Conservation (phyloP, 2,888 invertebrate species). For the Chymomyza procnemis region DNA sequence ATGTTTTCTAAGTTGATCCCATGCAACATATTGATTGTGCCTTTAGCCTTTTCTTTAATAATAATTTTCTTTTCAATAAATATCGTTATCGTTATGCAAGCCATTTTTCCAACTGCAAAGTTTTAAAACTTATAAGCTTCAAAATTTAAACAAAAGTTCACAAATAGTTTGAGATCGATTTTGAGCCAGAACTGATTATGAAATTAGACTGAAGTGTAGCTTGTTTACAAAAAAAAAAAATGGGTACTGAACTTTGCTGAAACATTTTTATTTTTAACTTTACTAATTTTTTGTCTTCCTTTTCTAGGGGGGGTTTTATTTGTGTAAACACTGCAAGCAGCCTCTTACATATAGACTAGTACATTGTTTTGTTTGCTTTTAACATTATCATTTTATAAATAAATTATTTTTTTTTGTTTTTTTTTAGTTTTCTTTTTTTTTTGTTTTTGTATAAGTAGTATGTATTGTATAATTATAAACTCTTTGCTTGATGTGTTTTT, state of each 20-base stretch:
- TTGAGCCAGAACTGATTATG: slow-evolving; percentile 2
- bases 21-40: slow-evolving; percentile 70
- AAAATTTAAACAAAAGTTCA: not conserved
- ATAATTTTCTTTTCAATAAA: slow-evolving; percentile 8
- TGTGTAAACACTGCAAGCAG: slow-evolving; percentile 38
- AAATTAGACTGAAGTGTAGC: not conserved
- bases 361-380: slow-evolving; percentile 50
- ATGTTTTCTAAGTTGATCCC: slow-evolving; percentile 64
- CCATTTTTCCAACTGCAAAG: slow-evolving; percentile 41
- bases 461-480: slow-evolving; percentile 44
- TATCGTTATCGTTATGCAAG: slow-evolving; percentile 3
- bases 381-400: slow-evolving; percentile 58
- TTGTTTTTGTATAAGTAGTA: slow-evolving; percentile 28
- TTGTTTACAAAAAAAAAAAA: not conserved
- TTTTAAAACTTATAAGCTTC: slow-evolving; percentile 9
- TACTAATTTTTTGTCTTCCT: slow-evolving; percentile 14
- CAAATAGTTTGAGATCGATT: slow-evolving; percentile 28
- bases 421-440: slow-evolving; percentile 31
- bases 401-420: slow-evolving; percentile 50
- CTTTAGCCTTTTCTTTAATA: slow-evolving; percentile 47
- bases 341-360: slow-evolving; percentile 52
- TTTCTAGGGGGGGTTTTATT: not conserved
- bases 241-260: slow-evolving; percentile 11
- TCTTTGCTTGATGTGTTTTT: slow-evolving; percentile 56
- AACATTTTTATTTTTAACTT: slow-evolving; percentile 18